Conservation (phyloP, 2,888 invertebrate species). For the Eugnorisma glareosa region DNA sequence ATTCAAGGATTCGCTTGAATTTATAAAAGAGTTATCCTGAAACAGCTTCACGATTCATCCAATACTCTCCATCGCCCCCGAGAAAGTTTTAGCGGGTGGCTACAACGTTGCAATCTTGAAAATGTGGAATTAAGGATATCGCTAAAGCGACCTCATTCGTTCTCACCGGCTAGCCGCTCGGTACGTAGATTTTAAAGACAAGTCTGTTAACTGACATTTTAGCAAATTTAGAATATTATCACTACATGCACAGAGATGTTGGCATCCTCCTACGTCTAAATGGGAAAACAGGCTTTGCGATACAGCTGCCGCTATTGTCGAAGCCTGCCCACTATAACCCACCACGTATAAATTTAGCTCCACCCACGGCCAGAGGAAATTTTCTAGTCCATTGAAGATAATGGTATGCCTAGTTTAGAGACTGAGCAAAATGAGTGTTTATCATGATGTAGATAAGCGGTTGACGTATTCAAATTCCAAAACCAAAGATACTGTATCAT, state of each 20-base stretch:
- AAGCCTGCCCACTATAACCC: constrained; percentile 64
- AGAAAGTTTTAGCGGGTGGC: constrained; percentile 4
- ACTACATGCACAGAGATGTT: constrained; percentile 25
- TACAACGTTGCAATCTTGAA: constrained; percentile 24
- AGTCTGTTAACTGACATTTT: constrained; percentile 40
- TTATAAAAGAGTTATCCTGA: not conserved
- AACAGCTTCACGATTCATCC: not conserved
- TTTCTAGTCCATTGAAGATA: constrained; percentile 74
- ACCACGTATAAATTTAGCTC: constrained; percentile 76
- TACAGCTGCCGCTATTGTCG: constrained; percentile 60
- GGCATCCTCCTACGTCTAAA: constrained; percentile 30
- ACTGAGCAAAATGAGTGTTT: constrained; percentile 34
- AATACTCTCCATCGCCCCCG: not conserved
- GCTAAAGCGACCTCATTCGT: constrained; percentile 35
- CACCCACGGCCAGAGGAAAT: constrained; percentile 73
- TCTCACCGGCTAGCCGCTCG: constrained; percentile 11
- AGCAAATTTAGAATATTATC: constrained; percentile 39
- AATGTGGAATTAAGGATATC: constrained; percentile 53
- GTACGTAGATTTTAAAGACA: constrained; percentile 9
- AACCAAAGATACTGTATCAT: constrained; percentile 15
- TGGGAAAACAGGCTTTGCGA: constrained; percentile 52
- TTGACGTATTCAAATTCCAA: constrained; percentile 21
- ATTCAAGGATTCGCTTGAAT: constrained; percentile 10
- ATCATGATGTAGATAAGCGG: constrained; percentile 17
- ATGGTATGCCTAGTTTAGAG: constrained; percentile 22